A percentile compares a stretch with the other conserved stretches of the same genome.
phyloP scores from a whole-genome alignment of 1,140 invertebrate genomes.

The Sarcophaga bullata region DNA sequence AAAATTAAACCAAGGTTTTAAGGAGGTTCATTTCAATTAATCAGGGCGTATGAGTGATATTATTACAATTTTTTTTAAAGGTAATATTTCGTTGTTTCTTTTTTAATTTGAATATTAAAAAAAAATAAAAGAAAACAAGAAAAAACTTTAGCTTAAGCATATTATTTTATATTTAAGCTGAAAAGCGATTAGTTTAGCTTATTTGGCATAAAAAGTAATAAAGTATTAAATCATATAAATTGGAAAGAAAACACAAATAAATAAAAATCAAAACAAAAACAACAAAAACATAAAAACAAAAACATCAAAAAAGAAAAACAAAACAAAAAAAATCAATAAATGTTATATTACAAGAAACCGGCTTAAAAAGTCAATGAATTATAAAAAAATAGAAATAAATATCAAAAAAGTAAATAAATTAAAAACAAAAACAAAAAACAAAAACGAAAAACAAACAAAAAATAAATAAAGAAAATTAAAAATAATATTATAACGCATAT shows the following conservation, averaged over 20 bases:
- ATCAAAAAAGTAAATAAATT: constrained; percentile 17
- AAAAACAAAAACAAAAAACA: too few species aligned
- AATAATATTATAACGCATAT: neutral
- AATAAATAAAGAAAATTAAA: constrained; percentile 14
- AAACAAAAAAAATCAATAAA: neutral
- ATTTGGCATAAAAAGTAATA: constrained; percentile 6
- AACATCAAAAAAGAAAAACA: neutral
- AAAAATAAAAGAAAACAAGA: constrained; percentile 32
- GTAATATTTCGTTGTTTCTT: neutral
- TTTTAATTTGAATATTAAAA: constrained; percentile 27
- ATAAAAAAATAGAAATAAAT: constrained; percentile 29
- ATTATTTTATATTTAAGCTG: constrained; percentile 19
- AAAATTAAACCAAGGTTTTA: neutral
- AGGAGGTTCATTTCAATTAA: neutral
- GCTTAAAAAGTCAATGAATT: constrained; percentile 8
- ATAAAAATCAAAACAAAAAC: neutral
- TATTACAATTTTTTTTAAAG: too few species aligned
- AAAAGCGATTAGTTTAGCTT: constrained; percentile 18
- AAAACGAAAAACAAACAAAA: too few species aligned
- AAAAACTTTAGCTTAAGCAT: constrained; percentile 12
- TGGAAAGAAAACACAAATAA: neutral
- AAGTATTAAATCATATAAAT: constrained; percentile 25
- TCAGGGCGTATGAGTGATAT: constrained; percentile 18
- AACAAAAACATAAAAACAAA: neutral
- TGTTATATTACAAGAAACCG: constrained; percentile 12